Base-by-base conservation (phyloP, 1,140 invertebrate species). In the Matsumurasca onukii region DNA sequence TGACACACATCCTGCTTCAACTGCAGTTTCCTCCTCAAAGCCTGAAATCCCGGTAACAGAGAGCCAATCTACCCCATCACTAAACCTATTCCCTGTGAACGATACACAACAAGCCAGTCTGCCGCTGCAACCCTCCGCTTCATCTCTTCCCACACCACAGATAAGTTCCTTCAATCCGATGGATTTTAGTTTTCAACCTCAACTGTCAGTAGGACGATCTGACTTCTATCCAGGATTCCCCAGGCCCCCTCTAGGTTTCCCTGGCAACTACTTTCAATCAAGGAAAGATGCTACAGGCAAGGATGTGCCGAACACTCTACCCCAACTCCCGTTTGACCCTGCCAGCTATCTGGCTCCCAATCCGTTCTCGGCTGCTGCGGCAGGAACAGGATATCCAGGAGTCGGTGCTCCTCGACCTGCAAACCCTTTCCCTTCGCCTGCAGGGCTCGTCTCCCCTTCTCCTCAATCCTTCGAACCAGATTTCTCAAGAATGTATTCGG, bases 401-500 rank as follows among this genome's bases (percentile, higher is more conserved):
- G 51, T 49, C 17, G 45, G 17, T 30, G 62, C 59, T 48, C 30
- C 49, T 15, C 62, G 59, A 22, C 31, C 49, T 27, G 48, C 57
- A 22, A 25, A 52, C n/a, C 45, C 48, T 17, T 59, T 51, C 3
- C 12, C 57, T 1, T 15, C 67, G 20, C 57, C 52, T 39, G 34
- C 34, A 59, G 24, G 24, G 1, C 62, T 59, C 15, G 39, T 49
- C 20, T 27, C n/a, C 13, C 45, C 63, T 3, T 22, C 48, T 49
- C 22, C 57, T 34, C 66, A 57, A 59, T 24, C 67, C 17, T 81
- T 81, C 65, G 80, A 80, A 25, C 70, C 80, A 3, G 80, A 82
- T 64, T 82, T 82, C 62, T 79, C 80, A 17, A 77, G 80, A 2
- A 80, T 82, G 80, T 82, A 82, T 57, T 78, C 79, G 51, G 80